These are phyloP conservation scores for Neotoma lepida DNA, from an alignment of 2,113 vertebrate species.

Conservation along the genomic window DNA sequence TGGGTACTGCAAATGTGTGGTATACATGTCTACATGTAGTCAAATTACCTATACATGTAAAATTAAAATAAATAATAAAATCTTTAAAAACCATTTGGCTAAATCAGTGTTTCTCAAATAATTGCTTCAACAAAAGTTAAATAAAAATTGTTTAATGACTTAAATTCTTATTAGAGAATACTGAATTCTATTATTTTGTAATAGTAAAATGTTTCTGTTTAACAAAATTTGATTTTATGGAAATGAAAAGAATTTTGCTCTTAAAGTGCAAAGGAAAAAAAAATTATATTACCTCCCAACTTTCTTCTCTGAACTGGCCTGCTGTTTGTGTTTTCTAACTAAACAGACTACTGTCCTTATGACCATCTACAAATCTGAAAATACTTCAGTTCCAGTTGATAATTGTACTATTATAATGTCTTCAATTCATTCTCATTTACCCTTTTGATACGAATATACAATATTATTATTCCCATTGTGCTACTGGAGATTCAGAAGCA, in stretches of 20 bases:
- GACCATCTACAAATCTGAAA: constrained; percentile 37
- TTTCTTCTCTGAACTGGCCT: not conserved
- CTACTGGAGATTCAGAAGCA: not conserved
- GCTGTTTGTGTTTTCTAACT: not conserved
- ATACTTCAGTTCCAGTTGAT: not conserved
- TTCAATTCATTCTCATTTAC: constrained; percentile 19
- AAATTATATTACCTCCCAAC: not conserved
- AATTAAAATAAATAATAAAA: not conserved
- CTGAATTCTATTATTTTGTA: not conserved
- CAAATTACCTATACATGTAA: not conserved
- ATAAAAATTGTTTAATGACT: constrained; percentile 38
- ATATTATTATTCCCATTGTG: constrained; percentile 28
- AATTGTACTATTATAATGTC: not conserved
- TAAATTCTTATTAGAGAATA: constrained; percentile 4
- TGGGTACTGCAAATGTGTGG: not conserved
- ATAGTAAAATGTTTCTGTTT: constrained; percentile 34
- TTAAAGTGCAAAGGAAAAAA: not conserved
- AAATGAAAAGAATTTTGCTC: not conserved
- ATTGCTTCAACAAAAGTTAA: not conserved
- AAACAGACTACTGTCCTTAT: constrained; percentile 11
- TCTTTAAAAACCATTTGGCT: not conserved
- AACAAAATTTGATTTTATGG: not conserved
- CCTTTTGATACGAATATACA: not conserved
- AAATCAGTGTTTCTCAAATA: constrained; percentile 15
- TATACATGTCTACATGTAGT: not conserved